A percentile compares a stretch with the other conserved stretches of the same genome.
These are phyloP conservation scores for Tupaia chinensis DNA, from an alignment of 2,113 vertebrate genomes.

Conservation along the genomic window DNA sequence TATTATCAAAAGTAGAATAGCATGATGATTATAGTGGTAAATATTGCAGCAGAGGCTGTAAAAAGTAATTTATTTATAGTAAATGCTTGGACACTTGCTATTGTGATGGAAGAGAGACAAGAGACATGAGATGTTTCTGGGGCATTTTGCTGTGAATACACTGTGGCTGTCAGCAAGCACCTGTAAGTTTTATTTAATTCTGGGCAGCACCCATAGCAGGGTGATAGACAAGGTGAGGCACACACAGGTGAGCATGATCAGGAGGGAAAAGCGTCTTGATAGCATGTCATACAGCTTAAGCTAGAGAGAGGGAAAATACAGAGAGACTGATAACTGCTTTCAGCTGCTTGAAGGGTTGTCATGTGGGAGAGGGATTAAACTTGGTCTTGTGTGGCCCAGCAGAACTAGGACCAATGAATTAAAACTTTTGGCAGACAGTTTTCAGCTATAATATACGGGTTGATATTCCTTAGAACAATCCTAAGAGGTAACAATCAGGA, in stretches of 20 bases:
- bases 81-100: neutral
- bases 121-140: neutral
- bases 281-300: slow-evolving; percentile 33
- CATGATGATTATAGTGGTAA: neutral
- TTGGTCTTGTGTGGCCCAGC: slow-evolving; percentile 32
- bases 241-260: neutral
- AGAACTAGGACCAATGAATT: slow-evolving; percentile 1
- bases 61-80: neutral
- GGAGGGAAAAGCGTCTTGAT: slow-evolving; percentile 16
- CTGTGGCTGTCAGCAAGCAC: neutral
- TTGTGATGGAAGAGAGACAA: neutral
- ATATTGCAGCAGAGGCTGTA: neutral
- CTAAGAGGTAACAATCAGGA: neutral
- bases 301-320: neutral
- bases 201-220: neutral
- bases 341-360: slow-evolving; percentile 62
- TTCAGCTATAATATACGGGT: neutral
- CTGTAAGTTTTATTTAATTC: slow-evolving; percentile 29
- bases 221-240: slow-evolving; percentile 25
- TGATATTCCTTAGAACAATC: neutral
- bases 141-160: neutral
- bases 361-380: slow-evolving; percentile 48
- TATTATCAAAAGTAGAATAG: neutral
- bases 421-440: neutral
- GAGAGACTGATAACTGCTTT: slow-evolving; percentile 48